phyloP scores from a whole-genome alignment of 2,113 vertebrate genomes.

The Takifugu flavidus region DNA sequence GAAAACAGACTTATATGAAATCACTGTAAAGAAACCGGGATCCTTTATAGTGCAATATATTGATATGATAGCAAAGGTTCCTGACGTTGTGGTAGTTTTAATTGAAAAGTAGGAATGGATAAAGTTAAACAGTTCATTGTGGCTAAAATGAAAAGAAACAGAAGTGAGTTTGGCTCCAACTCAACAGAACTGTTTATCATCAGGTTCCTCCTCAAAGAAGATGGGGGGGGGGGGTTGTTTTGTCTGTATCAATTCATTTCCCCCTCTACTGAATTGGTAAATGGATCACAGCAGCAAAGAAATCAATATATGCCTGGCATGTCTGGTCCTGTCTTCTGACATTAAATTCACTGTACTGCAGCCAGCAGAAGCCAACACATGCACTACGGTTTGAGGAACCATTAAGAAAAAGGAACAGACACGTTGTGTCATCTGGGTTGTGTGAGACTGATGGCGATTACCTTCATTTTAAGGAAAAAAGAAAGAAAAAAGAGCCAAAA shows the following conservation, averaged over 20 bases:
- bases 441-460: slow-evolving; percentile 16
- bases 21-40: no score
- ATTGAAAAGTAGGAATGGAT: no score
- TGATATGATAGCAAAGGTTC: no score
- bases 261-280: slow-evolving; percentile 57
- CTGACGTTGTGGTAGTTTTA: no score
- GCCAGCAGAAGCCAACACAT: slow-evolving; percentile 34
- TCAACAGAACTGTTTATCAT: slow-evolving; percentile 32
- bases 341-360: slow-evolving; percentile 23
- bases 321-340: slow-evolving; percentile 26
- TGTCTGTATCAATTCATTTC: slow-evolving; percentile 59
- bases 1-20: no score
- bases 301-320: slow-evolving; percentile 46
- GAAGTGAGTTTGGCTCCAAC: slow-evolving; percentile 10
- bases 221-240: slow-evolving; percentile 27
- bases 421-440: slow-evolving; percentile 53
- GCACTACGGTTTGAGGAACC: slow-evolving; percentile 4
- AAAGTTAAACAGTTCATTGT: background rate
- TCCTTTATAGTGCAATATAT: no score
- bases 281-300: slow-evolving; percentile 43
- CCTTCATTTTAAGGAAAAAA: slow-evolving; percentile 11
- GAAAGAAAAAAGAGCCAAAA: background rate
- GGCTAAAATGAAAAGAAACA: slow-evolving; percentile 7
- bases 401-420: slow-evolving; percentile 19
- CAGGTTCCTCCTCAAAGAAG: slow-evolving; percentile 26